phyloP scores from a whole-genome alignment of 2,113 vertebrate species.

The Labrus mixtus region DNA sequence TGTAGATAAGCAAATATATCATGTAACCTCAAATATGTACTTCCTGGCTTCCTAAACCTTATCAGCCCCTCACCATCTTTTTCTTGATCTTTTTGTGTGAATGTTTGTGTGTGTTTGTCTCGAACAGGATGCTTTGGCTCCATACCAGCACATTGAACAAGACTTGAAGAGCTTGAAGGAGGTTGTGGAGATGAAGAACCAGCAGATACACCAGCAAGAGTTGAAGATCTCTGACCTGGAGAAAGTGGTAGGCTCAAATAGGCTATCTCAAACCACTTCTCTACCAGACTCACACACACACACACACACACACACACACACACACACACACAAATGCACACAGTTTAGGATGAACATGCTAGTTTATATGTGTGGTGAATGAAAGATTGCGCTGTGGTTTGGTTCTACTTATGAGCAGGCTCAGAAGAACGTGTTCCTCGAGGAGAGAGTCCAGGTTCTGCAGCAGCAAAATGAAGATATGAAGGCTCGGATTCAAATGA shows the following conservation, averaged over 20 bases:
- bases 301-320: not conserved
- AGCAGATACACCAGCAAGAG: slow-evolving; percentile 96
- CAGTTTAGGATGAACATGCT: too few relatives aligned
- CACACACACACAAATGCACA: not conserved
- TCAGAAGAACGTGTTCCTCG: slow-evolving; percentile 93
- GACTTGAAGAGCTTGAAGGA: slow-evolving; percentile 95
- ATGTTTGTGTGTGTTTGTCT: slow-evolving; percentile 4
- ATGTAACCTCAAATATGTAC: too few relatives aligned
- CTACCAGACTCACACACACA: too few relatives aligned
- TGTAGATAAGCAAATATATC: too few relatives aligned
- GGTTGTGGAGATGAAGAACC: slow-evolving; percentile 97
- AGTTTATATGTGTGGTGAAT: slow-evolving; percentile 38
- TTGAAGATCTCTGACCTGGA: slow-evolving; percentile 94
- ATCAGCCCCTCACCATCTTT: not conserved
- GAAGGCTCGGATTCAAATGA: slow-evolving; percentile 91
- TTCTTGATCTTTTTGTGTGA: not conserved
- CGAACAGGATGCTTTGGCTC: slow-evolving; percentile 89
- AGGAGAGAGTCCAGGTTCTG: slow-evolving; percentile 94
- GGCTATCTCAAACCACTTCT: not conserved
- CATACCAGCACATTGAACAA: slow-evolving; percentile 94
- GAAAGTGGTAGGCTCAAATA: slow-evolving; percentile 90
- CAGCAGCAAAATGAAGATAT: slow-evolving; percentile 98
- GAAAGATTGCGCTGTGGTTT: slow-evolving; percentile 65
- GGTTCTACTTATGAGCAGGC: slow-evolving; percentile 84
- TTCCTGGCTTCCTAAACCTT: too few relatives aligned